Base-by-base conservation (phyloP, 2,888 invertebrate genomes). In the Aricia artaxerxes region DNA sequence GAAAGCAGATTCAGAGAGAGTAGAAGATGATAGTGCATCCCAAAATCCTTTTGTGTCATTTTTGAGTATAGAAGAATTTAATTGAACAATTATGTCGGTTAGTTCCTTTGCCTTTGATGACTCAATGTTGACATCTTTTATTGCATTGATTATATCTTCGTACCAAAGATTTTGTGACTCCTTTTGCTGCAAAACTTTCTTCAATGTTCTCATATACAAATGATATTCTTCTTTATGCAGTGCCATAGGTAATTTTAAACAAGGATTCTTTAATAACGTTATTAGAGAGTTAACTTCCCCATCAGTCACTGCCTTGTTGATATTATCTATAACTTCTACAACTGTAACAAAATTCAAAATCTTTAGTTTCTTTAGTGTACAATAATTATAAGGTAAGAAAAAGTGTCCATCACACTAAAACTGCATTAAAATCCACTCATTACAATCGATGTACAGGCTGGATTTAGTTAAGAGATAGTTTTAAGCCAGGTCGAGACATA, bases 161-260 rank as follows among this genome's bases (percentile, higher is more conserved):
- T 95, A 88, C 95, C 96, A 96, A 6, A 96, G 88, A 81, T 95
- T 95, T 81, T 95, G 93, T 31, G 94, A 94, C 83, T 95, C 95
- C 81, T 95, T 95, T 38, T 91, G 91, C n/a, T 90, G 84, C 40
- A 95, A 87, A 77, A 91, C 90, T 82, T 92, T 94, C 84, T 95
- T 94, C 64, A 96, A 89, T 83, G 95, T 91, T 79, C 94, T 91
- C 83, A 95, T 87, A 83, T 95, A 95, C 7, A 96, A 88, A 77
- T 94, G 88, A 38, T 91, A 90, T 85, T 96, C 95, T 35, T 93
- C 92, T 81, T 92, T 92, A 73, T 91, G 92, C 69, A 94, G 86
- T 5, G 90, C 86, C 69, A 88, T 87, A 5, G 91, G 83, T 24
- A 95, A 84, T 83, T 95, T 95, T 1, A 95, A 86, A 80, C 91